phyloP scores from a whole-genome alignment of 2,888 invertebrate species.

The Harpalus rubripes region DNA sequence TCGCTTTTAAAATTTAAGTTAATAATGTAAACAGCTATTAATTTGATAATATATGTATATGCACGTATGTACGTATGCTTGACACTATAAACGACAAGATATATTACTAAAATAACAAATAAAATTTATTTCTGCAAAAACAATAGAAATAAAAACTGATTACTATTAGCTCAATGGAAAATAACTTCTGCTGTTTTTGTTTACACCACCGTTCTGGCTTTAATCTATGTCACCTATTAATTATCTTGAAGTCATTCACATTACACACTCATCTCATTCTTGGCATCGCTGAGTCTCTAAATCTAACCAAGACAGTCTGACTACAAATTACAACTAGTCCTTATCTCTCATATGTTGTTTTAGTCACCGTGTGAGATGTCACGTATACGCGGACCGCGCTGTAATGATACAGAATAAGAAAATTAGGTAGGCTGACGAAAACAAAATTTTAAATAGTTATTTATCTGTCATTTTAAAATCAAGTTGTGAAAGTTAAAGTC shows the following conservation, averaged over 20 bases:
- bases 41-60: too few relatives aligned
- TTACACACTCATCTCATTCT: not conserved
- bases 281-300: not conserved
- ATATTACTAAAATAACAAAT: not conserved
- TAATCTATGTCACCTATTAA: not conserved
- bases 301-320: constrained; percentile 25
- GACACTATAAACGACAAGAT: not conserved
- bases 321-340: constrained; percentile 16
- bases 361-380: constrained; percentile 25
- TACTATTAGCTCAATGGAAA: not conserved
- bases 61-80: not conserved
- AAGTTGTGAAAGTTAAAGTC: too few relatives aligned
- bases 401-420: too few relatives aligned
- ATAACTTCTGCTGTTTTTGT: not conserved
- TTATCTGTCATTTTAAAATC: too few relatives aligned
- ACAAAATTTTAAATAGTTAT: too few relatives aligned
- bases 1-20: not conserved
- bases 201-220: not conserved
- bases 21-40: not conserved
- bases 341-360: constrained; percentile 27
- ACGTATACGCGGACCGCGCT: not conserved
- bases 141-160: not conserved
- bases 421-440: too few relatives aligned
- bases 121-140: constrained; percentile 1
- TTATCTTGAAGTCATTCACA: constrained; percentile 2